Percentiles rank a stretch among this genome's conserved stretches.
These are phyloP conservation scores for Mantis religiosa DNA, from an alignment of 2,888 invertebrate genomes.

Conservation along the genomic window DNA sequence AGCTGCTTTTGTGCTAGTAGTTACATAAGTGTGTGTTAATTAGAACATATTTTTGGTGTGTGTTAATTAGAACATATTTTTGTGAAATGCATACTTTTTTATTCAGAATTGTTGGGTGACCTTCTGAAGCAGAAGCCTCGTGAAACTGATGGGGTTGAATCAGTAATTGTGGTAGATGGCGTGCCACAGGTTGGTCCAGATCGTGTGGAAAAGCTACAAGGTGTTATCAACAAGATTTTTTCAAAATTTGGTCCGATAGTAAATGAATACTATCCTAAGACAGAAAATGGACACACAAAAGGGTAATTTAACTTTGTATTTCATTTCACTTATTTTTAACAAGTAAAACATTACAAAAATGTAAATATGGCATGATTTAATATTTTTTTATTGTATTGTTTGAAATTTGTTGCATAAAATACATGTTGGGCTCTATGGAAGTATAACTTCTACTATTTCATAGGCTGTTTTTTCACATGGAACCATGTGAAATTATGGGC, in stretches of 20 bases:
- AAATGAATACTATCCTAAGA: conserved; percentile 83
- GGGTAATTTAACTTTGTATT: conserved; percentile 51
- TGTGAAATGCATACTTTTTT: not conserved
- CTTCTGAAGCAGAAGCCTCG: conserved; percentile 83
- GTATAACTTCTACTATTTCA: too few species aligned
- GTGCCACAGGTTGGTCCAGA: conserved; percentile 92
- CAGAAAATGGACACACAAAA: conserved; percentile 78
- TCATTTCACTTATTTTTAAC: not conserved
- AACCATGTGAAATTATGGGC: too few species aligned
- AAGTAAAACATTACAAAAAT: too few species aligned
- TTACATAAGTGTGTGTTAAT: too few species aligned
- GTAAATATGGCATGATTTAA: not conserved
- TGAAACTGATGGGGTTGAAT: conserved; percentile 94
- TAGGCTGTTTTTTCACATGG: too few species aligned
- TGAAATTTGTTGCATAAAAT: not conserved
- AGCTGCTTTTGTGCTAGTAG: too few species aligned
- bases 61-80: too few species aligned
- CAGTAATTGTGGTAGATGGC: conserved; percentile 93
- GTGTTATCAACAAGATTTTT: conserved; percentile 87
- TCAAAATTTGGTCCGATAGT: conserved; percentile 83
- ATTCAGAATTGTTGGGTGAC: conserved; percentile 87
- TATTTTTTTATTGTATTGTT: too few species aligned
- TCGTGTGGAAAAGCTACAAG: conserved; percentile 85
- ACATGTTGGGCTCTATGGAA: not conserved
- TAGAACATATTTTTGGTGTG: too few species aligned